Evolutionary conservation across 1,140 invertebrate genomes (phyloP).

Genomic region (Pollicipes pollicipes): DNA sequence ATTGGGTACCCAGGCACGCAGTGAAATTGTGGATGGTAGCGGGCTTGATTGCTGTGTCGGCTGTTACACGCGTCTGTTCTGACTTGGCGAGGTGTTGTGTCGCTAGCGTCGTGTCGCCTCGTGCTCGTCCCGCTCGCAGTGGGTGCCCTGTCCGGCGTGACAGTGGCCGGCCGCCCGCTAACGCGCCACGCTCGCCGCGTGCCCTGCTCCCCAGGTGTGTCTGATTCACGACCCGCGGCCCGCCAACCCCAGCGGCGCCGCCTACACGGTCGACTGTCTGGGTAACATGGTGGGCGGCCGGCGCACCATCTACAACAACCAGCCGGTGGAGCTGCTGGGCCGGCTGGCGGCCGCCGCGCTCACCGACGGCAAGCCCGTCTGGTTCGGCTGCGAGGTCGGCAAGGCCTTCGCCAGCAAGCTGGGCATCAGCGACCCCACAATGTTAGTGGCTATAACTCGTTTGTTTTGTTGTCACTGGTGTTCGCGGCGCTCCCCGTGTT

Average conservation of each 20-base stretch:
- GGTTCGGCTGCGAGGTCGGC: conserved; percentile 82
- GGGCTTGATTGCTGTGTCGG: too few species aligned
- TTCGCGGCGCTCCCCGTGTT: not conserved
- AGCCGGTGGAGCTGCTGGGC: conserved; percentile 55
- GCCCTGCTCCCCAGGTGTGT: conserved; percentile 40
- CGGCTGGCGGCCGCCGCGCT: conserved; percentile 55
- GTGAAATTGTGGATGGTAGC: too few species aligned
- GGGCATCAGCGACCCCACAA: conserved; percentile 56
- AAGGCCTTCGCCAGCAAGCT: conserved; percentile 60
- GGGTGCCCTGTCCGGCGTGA: too few species aligned
- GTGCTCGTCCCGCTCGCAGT: too few species aligned
- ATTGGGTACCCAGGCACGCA: too few species aligned
- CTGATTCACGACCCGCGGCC: conserved; percentile 66
- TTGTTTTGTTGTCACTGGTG: too few species aligned
- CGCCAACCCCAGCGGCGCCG: conserved; percentile 48
- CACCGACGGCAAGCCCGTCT: conserved; percentile 61
- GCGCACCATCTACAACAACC: conserved; percentile 67
- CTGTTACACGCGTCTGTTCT: too few species aligned
- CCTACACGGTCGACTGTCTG: conserved; percentile 72
- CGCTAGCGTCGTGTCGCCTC: too few species aligned
- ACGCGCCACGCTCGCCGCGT: conserved; percentile 8
- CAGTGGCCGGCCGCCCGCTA: too few species aligned
- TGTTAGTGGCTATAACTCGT: conserved; percentile 34
- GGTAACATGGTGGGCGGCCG: conserved; percentile 65
- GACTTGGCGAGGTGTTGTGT: too few species aligned